Evolutionary conservation across 2,797 vertebrate genomes (phyloP).

Genomic region (Ibycter americanus): DNA sequence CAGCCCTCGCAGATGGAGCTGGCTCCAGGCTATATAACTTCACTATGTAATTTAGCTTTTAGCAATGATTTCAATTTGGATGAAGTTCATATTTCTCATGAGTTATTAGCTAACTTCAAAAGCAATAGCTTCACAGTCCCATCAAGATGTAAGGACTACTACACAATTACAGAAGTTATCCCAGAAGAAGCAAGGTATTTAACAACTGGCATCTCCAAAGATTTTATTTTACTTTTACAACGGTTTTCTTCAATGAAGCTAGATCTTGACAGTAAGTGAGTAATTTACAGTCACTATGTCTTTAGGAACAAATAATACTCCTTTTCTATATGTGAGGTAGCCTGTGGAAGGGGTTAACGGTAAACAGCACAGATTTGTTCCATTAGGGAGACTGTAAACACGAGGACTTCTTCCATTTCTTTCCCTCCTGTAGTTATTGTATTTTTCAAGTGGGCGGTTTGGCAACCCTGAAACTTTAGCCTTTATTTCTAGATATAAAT

Average conservation of each 20-base stretch:
- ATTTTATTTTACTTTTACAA: neutral
- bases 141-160: neutral
- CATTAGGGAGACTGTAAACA: neutral
- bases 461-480: constrained; percentile 30
- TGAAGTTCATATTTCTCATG: constrained; percentile 35
- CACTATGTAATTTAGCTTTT: constrained; percentile 35
- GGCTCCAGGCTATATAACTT: neutral
- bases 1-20: neutral
- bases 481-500: constrained; percentile 64
- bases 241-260: neutral
- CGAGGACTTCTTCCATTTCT: neutral
- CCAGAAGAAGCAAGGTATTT: neutral
- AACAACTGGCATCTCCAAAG: neutral
- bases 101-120: constrained; percentile 29
- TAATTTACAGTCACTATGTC: neutral
- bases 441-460: constrained; percentile 40
- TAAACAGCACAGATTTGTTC: neutral
- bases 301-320: neutral
- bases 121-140: neutral
- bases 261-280: neutral
- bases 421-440: neutral
- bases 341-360: neutral
- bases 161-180: neutral
- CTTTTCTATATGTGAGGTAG: neutral
- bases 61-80: constrained; percentile 45